Base-by-base conservation (phyloP, 2,113 vertebrate species). In the Carlito syrichta region DNA sequence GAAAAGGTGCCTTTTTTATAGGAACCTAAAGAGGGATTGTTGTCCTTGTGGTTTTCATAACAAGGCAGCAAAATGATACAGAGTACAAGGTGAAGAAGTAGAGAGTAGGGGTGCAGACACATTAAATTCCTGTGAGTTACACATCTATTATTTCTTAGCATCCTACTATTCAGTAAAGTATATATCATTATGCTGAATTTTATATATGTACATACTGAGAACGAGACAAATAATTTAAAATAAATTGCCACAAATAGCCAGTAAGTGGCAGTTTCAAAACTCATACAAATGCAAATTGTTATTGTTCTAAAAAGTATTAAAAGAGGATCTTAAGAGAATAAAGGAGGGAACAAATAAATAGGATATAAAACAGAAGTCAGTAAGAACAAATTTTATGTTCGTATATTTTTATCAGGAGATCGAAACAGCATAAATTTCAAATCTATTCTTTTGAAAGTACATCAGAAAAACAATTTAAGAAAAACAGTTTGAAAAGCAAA, bases 341-440 rank as follows among this genome's bases (percentile, higher is more conserved):
- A 50, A 35, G 0, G 2, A 89, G 16, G 27, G 8, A 45, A 71
- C 0, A 91, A 22, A 20, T 92, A 90, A 81, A 71, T 54, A 16
- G n/a, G 56, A 81, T 77, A 56, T 32, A 38, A 32, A 71, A 45
- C 30, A 71, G 63, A 78, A 95, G 27, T 58, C 27, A 84, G 40
- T 40, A 90, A 50, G 60, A 77, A 73, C 13, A 71, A 50, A 76
- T 27, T 86, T 81, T 89, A n/a, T 54, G 22, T 88, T 96, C 23
- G 50, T 40, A 58, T 48, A 11, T 30, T 92, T 79, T 92, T 87
- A 93, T 86, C 19, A 71, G 17, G 71, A 85, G 25, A 78, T 2
- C 6, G 89, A 86, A 92, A 82, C 93, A 82, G 66, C 95, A 92
- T 78, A 83, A 95, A 92, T 88, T 89, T 25, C 3, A 85, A 40